A percentile compares a stretch with the other conserved stretches of the same genome.
These are phyloP conservation scores for Apis florea DNA, from an alignment of 1,140 invertebrate genomes.

Conservation along the genomic window DNA sequence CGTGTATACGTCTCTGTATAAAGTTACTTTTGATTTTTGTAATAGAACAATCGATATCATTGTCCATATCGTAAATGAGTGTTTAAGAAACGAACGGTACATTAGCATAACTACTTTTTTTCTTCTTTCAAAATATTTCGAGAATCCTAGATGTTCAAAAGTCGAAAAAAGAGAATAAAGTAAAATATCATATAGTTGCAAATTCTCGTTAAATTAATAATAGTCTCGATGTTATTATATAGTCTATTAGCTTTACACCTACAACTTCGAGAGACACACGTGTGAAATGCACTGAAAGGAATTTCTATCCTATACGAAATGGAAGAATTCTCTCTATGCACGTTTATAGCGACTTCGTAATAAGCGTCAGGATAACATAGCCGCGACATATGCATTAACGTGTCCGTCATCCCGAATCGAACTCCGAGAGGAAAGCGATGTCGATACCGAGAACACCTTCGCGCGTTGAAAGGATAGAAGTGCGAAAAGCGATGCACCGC, in stretches of 20 bases:
- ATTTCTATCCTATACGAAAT: not conserved
- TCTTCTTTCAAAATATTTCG: too few species aligned
- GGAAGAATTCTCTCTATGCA: not conserved
- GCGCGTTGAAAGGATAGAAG: slow-evolving; percentile 16
- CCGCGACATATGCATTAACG: slow-evolving; percentile 28
- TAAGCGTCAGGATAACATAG: slow-evolving; percentile 2
- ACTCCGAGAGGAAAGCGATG: not conserved
- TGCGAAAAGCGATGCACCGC: slow-evolving; percentile 51
- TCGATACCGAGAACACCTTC: slow-evolving; percentile 6
- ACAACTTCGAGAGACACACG: too few species aligned
- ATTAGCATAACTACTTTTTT: too few species aligned
- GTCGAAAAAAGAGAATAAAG: not conserved
- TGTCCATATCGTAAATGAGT: too few species aligned
- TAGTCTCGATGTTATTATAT: not conserved
- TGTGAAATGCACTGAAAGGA: not conserved
- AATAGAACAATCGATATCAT: too few species aligned
- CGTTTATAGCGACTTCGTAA: slow-evolving; percentile 16
- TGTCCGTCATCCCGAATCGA: slow-evolving; percentile 15
- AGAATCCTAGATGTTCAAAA: too few species aligned
- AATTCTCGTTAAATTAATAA: not conserved
- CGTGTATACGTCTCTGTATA: too few species aligned
- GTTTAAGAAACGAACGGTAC: too few species aligned
- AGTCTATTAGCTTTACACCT: not conserved
- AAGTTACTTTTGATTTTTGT: too few species aligned
- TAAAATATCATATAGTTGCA: not conserved